Percentiles rank a stretch among this genome's conserved stretches.
These are phyloP conservation scores for Tenthredo distinguenda DNA, from an alignment of 2,888 invertebrate genomes.

Conservation along the genomic window DNA sequence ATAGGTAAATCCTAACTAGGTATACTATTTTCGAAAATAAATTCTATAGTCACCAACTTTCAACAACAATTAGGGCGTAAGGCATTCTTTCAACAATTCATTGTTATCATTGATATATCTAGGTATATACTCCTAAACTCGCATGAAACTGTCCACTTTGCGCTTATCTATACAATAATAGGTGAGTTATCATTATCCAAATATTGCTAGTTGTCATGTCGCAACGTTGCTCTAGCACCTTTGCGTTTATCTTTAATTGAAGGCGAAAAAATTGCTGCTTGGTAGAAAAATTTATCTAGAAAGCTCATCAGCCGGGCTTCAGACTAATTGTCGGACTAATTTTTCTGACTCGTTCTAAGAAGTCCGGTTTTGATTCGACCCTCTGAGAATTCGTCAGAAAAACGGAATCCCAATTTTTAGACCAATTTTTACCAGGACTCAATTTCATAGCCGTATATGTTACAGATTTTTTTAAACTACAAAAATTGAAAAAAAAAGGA, in stretches of 20 bases:
- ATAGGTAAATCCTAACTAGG: constrained; percentile 8
- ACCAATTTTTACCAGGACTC: background rate
- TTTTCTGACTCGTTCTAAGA: background rate
- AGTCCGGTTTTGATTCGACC: background rate
- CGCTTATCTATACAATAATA: constrained; percentile 23
- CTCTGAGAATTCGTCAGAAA: background rate
- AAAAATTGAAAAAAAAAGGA: background rate
- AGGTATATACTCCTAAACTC: background rate
- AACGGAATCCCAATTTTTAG: background rate
- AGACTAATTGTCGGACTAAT: background rate
- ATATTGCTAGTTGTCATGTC: constrained; percentile 54
- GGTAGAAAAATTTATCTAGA: background rate
- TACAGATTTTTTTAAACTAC: background rate
- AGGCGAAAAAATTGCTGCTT: background rate
- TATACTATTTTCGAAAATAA: constrained; percentile 65
- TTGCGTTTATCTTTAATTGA: constrained; percentile 8
- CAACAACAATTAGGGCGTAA: constrained; percentile 21
- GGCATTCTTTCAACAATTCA: background rate
- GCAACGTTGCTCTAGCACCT: constrained; percentile 50
- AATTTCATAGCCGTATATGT: background rate
- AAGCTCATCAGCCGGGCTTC: background rate
- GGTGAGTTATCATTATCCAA: constrained; percentile 55
- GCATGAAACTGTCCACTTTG: constrained; percentile 10
- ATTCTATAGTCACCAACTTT: constrained; percentile 62
- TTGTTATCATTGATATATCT: background rate